Conservation (phyloP, 2,888 invertebrate genomes). For the Emesis castigata region DNA sequence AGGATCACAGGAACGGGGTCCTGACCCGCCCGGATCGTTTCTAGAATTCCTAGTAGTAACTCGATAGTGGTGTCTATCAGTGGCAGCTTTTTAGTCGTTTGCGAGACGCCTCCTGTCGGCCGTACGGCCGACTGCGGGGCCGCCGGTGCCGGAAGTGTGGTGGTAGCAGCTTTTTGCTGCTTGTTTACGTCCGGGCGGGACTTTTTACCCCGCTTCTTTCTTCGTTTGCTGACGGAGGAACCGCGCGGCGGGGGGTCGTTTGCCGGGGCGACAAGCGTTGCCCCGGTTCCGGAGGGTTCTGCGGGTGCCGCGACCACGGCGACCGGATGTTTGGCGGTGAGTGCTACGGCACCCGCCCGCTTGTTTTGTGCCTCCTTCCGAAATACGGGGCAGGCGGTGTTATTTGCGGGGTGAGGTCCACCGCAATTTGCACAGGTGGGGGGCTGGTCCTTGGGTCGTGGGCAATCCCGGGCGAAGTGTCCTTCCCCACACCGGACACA, state of each 20-base stretch:
- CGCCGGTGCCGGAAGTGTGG: too few relatives aligned
- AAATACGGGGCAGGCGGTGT: neutral
- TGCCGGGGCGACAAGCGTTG: too few relatives aligned
- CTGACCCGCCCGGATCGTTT: neutral
- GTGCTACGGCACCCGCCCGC: constrained; percentile 32
- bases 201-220: neutral
- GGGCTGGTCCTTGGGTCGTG: neutral
- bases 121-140: too few relatives aligned
- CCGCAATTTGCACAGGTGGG: neutral
- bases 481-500: constrained; percentile 28
- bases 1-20: neutral
- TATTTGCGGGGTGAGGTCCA: neutral
- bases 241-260: too few relatives aligned
- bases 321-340: too few relatives aligned
- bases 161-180: too few relatives aligned
- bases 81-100: too few relatives aligned
- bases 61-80: neutral
- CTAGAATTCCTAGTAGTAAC: neutral
- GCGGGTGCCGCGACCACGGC: too few relatives aligned
- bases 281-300: too few relatives aligned
- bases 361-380: constrained; percentile 34
- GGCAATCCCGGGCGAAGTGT: constrained; percentile 37
- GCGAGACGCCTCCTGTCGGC: too few relatives aligned
- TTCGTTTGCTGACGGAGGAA: neutral
- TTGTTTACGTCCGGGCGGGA: neutral